Evolutionary conservation across 2,797 vertebrate genomes (phyloP), one percentile per base, ranked within the genome.

Genomic region (Cirrhinus mrigala): DNA sequence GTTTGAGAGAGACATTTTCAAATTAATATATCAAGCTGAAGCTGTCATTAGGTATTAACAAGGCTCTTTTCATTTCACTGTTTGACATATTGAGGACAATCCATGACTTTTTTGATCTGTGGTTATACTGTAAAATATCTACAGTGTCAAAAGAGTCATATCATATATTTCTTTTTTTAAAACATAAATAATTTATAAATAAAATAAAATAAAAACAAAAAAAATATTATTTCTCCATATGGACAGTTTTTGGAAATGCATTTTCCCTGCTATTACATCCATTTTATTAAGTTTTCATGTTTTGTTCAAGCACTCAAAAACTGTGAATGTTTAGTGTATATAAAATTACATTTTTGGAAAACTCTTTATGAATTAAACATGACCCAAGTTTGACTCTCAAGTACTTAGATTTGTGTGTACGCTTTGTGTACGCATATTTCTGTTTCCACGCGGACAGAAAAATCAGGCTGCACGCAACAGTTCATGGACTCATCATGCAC

Each of bases 31-130:
- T 78, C 73, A 69, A 24, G 24, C 11, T 4, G 2, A 68, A 77
- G 27, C 75, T 71, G 40, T 71, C 66, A 62, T 85, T 79, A 71
- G 54, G 27, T 24, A 70, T 85, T 62, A 84, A 77, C 66, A 79
- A 29, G 40, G 40, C 24, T 70, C 22, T 27, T 60, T 48, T 71
- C 33, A 78, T 5, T 68, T 68, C 33, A 58, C 7, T 20, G 37
- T 62, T 64, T 70, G 82, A 70, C 74, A 77, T 40, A 78, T 56
- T 84, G 48, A 84, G 64, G 75, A 18, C 64, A 70, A 24, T 48
- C 64, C 12, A 11, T 33, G 60, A 76, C 60, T 76, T 83, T 62
- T 20, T 76, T 37, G 22, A 37, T 83, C 20, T 54, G 22, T 33
- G 48, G 60, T 54, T 66, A 68, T 52, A 33, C 1, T 1, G 16